These are phyloP conservation scores for Hippocampus comes DNA, from an alignment of 2,113 vertebrate species.

Conservation along the genomic window DNA sequence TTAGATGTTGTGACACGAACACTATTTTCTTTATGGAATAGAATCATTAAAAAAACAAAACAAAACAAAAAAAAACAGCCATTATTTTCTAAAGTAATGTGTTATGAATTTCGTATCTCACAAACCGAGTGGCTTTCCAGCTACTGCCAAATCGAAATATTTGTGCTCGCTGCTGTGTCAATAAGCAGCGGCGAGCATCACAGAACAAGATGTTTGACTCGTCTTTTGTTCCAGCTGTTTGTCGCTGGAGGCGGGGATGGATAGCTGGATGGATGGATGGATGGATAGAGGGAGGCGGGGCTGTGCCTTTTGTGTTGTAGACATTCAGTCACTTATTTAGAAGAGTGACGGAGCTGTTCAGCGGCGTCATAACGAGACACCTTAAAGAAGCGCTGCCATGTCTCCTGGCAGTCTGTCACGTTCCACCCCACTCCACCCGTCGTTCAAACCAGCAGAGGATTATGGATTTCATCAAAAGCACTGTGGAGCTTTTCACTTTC, in stretches of 20 bases:
- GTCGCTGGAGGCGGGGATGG: background rate
- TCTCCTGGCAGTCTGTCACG: background rate
- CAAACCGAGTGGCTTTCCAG: background rate
- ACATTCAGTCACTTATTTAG: constrained; percentile 7
- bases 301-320: background rate
- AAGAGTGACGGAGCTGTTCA: background rate
- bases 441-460: background rate
- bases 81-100: no score
- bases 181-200: background rate
- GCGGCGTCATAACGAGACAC: background rate
- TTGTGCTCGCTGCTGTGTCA: background rate
- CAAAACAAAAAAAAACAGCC: no score
- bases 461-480: constrained; percentile 4
- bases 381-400: background rate
- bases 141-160: background rate
- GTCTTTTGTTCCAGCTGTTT: background rate
- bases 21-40: no score
- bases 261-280: background rate
- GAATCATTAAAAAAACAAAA: no score
- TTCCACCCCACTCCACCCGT: background rate
- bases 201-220: constrained; percentile 1
- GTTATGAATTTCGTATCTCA: background rate
- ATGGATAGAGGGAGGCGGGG: background rate
- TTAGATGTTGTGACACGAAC: no score
- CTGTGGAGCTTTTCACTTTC: background rate